Evolutionary conservation across 2,797 vertebrate species (phyloP).

Genomic region (Poeciliopsis infans): DNA sequence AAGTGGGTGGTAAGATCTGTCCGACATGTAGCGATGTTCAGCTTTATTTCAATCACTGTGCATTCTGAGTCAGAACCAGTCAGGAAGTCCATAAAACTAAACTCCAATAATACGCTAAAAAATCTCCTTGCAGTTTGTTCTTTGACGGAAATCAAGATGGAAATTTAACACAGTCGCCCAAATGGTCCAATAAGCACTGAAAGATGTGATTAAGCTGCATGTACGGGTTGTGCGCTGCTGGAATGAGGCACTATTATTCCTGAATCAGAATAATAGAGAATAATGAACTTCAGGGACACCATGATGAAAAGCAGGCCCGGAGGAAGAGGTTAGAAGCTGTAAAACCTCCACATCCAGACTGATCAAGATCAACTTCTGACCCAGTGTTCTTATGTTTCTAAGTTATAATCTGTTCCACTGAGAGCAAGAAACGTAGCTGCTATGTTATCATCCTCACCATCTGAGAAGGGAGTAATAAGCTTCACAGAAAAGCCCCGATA

Average conservation of each 20-base stretch:
- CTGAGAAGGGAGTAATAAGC: background rate
- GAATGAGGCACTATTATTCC: background rate
- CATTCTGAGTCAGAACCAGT: constrained; percentile 1
- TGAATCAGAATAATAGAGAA: background rate
- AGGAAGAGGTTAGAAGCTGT: background rate
- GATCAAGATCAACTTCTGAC: background rate
- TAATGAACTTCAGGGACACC: background rate
- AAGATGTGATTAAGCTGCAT: background rate
- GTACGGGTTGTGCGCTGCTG: background rate
- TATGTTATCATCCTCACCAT: background rate
- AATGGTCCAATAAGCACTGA: background rate
- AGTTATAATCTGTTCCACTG: background rate
- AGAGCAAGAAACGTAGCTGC: background rate
- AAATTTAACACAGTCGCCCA: background rate
- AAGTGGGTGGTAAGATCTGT: constrained; percentile 8
- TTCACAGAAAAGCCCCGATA: background rate
- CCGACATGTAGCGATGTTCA: constrained; percentile 3
- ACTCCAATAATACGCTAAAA: background rate
- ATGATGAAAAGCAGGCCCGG: background rate
- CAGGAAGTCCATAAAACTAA: background rate
- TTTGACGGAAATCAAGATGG: background rate
- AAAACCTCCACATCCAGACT: background rate
- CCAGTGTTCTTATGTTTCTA: background rate
- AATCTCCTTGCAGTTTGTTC: background rate
- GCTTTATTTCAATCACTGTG: background rate